Evolutionary conservation across 2,113 vertebrate species (phyloP), one percentile per base, ranked within the genome.

Genomic region (Microtus oregoni): DNA sequence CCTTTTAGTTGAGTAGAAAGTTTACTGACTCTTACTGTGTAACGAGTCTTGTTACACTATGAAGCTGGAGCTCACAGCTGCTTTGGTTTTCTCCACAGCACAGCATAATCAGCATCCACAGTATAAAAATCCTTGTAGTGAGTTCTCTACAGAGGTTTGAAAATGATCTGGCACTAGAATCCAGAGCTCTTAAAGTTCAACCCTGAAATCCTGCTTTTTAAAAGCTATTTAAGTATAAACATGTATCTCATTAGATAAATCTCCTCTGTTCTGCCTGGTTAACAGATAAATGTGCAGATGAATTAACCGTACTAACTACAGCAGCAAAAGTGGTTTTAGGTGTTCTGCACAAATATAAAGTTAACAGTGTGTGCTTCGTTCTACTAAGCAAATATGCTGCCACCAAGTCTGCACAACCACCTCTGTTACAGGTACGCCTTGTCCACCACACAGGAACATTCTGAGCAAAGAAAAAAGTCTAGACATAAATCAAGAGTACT

Each of bases 301-400:
- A 85, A 92, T 30, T 8, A 91, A 86, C 15, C 22, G 70, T 6
- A 55, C 1, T 52, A 76, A 76, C 30, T 61, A 28, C 1, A 97
- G 97, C 96, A 97, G 95, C 95, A 82, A 86, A 86, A 90, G 28
- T 63, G 50, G 86, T 70, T 70, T 92, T n/a, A 65, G 70, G 70
- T 65, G 47, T 55, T 88, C 47, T 73, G 52, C 47, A 86, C 44
- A 50, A 38, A 61, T 61, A 22, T 26, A 78, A 79, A 75, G 70
- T n/a, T 22, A 22, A 2, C 0, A 30, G 30, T 41, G 19, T 41
- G 19, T 58, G 14, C 15, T 1, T 38, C 19, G 19, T 8, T 86
- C 63, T 86, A 30, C 81, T 35, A 65, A 78, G 13, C n/a, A 47
- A 38, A 41, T 0, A 41, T 41, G 55, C 76, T 38, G n/a, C 65